A percentile compares a stretch with the other conserved stretches of the same genome.
Conservation (phyloP, 2,888 invertebrate species). For the Stenodema calcarata region DNA sequence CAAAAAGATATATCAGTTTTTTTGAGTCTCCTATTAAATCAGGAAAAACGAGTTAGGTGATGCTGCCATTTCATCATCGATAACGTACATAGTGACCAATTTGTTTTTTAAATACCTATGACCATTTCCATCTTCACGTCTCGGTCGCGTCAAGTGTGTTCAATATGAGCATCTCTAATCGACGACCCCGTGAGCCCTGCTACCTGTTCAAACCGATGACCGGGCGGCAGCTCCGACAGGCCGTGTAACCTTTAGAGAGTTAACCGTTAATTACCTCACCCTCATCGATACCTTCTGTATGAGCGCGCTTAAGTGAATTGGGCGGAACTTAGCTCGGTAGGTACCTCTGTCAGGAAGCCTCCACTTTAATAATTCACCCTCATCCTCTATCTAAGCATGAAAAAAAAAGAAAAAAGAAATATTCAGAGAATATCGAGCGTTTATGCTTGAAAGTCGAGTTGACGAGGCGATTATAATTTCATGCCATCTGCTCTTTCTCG, state of each 20-base stretch:
- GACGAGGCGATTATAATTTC: not conserved
- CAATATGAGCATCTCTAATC: too few relatives aligned
- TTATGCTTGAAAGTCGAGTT: not conserved
- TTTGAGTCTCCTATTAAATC: too few relatives aligned
- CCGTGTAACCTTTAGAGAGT: not conserved
- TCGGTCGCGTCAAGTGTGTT: too few relatives aligned
- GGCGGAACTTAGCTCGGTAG: not conserved
- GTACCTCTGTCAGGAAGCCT: not conserved
- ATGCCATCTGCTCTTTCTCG: not conserved
- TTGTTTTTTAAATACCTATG: too few relatives aligned
- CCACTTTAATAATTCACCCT: not conserved
- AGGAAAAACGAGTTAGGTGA: too few relatives aligned
- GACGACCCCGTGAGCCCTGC: too few relatives aligned
- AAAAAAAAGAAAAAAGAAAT: too few relatives aligned
- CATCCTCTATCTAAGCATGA: not conserved
- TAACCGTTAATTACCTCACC: slow-evolving; percentile 21
- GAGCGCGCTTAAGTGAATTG: not conserved
- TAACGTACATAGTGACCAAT: too few relatives aligned
- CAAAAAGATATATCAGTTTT: too few relatives aligned
- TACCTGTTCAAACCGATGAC: not conserved
- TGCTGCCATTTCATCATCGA: too few relatives aligned
- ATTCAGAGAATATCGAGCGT: not conserved
- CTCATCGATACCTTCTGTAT: not conserved
- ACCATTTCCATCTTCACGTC: too few relatives aligned
- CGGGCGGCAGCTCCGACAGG: slow-evolving; percentile 9